Evolutionary conservation across 2,113 vertebrate genomes (phyloP).

Genomic region (Carlito syrichta): DNA sequence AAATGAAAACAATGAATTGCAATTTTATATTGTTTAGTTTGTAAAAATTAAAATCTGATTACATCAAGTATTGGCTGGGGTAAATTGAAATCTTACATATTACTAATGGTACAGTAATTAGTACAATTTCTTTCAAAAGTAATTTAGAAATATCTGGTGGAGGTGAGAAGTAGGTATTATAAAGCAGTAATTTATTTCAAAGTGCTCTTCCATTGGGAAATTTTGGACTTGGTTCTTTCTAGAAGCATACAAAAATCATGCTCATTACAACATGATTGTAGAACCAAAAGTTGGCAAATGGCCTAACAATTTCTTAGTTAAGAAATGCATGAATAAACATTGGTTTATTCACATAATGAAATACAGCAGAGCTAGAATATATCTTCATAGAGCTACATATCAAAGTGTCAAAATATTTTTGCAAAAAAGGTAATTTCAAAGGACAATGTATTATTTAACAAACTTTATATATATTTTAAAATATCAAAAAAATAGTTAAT

Average conservation of each 20-base stretch:
- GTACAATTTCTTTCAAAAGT: not conserved
- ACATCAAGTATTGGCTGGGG: not conserved
- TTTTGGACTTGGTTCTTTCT: not conserved
- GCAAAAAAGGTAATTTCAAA: not conserved
- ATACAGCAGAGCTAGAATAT: not conserved
- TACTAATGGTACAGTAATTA: not conserved
- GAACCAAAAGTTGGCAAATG: not conserved
- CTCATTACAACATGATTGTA: not conserved
- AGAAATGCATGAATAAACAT: not conserved
- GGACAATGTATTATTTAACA: not conserved
- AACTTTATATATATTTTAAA: not conserved
- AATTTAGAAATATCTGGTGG: not conserved
- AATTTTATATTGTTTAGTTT: not conserved
- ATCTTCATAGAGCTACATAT: not conserved
- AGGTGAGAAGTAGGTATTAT: not conserved
- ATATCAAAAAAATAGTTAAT: not conserved
- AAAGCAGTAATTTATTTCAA: not conserved
- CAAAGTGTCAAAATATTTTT: not conserved
- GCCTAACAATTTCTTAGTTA: not conserved
- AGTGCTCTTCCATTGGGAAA: not conserved
- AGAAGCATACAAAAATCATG: not conserved
- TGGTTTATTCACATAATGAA: not conserved
- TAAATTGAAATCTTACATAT: not conserved
- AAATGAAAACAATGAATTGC: not conserved
- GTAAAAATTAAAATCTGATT: not conserved